Evolutionary conservation across 2,888 invertebrate genomes (phyloP), one percentile per base, ranked within the genome.

Genomic region (Formica aserva): DNA sequence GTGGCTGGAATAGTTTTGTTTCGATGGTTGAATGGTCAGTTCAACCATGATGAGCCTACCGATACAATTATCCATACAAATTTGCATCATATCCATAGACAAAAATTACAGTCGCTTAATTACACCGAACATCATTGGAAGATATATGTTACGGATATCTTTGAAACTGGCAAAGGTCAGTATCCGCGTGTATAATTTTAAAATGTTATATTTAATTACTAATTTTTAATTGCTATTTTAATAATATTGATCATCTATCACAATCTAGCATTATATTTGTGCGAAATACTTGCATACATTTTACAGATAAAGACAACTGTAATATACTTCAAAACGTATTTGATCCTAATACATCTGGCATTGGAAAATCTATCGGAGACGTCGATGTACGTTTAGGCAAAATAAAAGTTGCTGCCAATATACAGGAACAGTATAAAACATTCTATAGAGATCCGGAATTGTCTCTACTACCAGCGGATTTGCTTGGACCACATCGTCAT

Each of bases 61-160:
- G 98, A 98, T 90, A 97, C 98, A 4, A 95, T 98, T 74, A 97
- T 98, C 81, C 97, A 97, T 91, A 96, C 97, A 0, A 97, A 98
- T 95, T 95, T 98, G 67, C 97, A 97, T 92, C 97, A 97, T 90
- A 96, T 97, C 0, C 96, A 96, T 86, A 95, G 95, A 92, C 96
- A 95, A 86, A 95, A 95, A 1, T 93, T 95, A 4, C 95, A 95
- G 35, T 95, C 94, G 76, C 91, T 94, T 1, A 95, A 95, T 69
- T 96, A 95, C 72, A 97, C 98, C 0, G 96, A 97, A 92, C 98
- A 98, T 93, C 96, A 96, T 80, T 98, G 98, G 98, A 98, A 98
- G 93, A 96, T 98, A 77, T 98, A 97, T 92, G 98, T 98, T 29
- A 98, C 98, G 0, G 98, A 98, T 92, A 97, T 98, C 87, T 97